Percentiles rank a stretch among this genome's conserved stretches.
phyloP scores from a whole-genome alignment of 1,140 invertebrate genomes.

The Panagrolaimus sp. region DNA sequence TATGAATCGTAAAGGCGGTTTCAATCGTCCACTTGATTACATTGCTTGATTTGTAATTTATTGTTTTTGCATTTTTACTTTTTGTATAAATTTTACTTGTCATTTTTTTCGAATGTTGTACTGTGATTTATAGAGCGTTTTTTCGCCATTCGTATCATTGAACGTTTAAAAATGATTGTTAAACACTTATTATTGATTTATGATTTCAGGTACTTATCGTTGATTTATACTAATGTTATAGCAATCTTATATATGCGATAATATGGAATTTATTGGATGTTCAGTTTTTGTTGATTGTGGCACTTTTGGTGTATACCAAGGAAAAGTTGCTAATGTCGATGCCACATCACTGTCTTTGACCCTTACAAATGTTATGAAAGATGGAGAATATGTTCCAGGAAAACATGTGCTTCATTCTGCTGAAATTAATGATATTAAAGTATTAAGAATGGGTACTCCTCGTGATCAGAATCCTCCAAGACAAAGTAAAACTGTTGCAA shows the following conservation, averaged over 20 bases:
- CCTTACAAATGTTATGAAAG: constrained; percentile 5
- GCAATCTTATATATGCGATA: neutral
- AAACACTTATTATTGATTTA: neutral
- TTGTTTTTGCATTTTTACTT: too few species aligned
- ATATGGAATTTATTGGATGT: constrained; percentile 33
- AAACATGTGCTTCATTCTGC: neutral
- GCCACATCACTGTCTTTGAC: neutral
- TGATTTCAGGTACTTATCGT: too few species aligned
- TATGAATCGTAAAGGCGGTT: constrained; percentile 98
- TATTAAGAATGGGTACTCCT: neutral
- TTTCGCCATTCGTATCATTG: too few species aligned
- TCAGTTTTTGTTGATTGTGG: constrained; percentile 42
- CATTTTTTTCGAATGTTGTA: too few species aligned
- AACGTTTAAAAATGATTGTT: too few species aligned
- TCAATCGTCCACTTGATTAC: constrained; percentile 86
- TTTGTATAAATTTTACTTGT: too few species aligned
- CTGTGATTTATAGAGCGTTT: too few species aligned
- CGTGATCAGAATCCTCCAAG: neutral
- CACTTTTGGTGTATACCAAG: constrained; percentile 20
- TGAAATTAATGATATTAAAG: neutral
- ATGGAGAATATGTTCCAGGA: neutral
- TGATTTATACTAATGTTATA: constrained; percentile 3
- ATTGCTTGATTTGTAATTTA: constrained; percentile 37
- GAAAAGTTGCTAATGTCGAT: constrained; percentile 10
- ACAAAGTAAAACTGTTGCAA: constrained; percentile 3